Evolutionary conservation across 1,140 invertebrate species (phyloP), one percentile per base, ranked within the genome.

Genomic region (Holcopasites calliopsidis): DNA sequence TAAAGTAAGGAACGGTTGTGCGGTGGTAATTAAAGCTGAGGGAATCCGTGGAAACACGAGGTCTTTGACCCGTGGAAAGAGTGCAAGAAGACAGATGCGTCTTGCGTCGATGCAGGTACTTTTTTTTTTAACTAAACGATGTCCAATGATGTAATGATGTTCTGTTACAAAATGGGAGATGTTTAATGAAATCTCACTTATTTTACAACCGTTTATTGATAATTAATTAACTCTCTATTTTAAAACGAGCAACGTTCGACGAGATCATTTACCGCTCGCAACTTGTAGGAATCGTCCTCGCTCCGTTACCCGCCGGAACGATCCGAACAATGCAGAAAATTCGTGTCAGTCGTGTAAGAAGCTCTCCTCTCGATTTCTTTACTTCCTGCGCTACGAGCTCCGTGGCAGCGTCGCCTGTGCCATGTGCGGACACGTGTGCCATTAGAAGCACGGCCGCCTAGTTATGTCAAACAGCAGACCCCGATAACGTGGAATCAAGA

Each of bases 391-490:
- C 60, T 64, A 40, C 35, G 38, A 54, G 35, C n/a, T 16, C 23
- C 35, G 60, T 13, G 26, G 61, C 23, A 11, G 42, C 58, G 42
- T 21, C 74, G 73, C 44, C 68, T 77, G 62, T 52, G 80, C 55
- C 62, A 76, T 58, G 52, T 52, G 80, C 77, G 66, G 79, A 82
- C 79, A 81, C 73, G 79, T 82, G 79, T 66, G 44, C 79, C 68
- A 65, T 77, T 73, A 80, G 68, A 33, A 70, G 57, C 57, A 49
- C 79, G 78, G 55, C 65, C 73, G 79, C 70, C 79, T 82, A 82
- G 80, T 81, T 81, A 82, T 80, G 80, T 82, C 73, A 82, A 82
- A 82, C 80, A 82, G 79, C 74, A 82, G 74, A 23, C 68, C 61
- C 74, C 76, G 80, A 82, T 82, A 82, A 82, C 76, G 80, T 60